These are phyloP conservation scores for Heloderma charlesbogerti DNA, from an alignment of 2,113 vertebrate genomes.

Conservation along the genomic window DNA sequence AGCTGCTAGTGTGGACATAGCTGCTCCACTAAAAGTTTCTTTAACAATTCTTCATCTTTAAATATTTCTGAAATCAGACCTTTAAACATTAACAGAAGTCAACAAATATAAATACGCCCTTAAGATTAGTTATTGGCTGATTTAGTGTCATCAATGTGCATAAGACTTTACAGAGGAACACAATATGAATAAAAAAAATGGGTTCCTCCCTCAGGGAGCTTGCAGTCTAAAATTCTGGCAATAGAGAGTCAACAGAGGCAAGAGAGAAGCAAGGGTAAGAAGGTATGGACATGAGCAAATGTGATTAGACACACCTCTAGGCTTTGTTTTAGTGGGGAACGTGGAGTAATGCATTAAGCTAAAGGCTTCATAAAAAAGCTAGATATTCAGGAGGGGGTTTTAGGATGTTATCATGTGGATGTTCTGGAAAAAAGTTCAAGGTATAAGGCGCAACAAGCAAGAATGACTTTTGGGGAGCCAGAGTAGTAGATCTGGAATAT, in stretches of 20 bases:
- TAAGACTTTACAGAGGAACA: background rate
- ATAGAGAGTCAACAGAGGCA: background rate
- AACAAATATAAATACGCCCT: background rate
- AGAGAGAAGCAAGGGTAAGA: background rate
- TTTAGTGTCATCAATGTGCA: background rate
- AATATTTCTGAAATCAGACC: conserved; percentile 15
- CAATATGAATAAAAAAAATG: background rate
- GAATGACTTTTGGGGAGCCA: no score
- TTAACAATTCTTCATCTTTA: conserved; percentile 3
- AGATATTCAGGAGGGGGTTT: no score
- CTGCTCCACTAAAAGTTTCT: rapidly evolving
- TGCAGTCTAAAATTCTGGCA: background rate
- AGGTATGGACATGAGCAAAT: background rate
- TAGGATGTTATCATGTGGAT: no score
- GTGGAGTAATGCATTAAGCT: no score
- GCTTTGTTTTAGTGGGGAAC: no score
- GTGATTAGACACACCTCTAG: no score
- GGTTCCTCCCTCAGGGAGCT: background rate
- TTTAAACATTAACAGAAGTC: background rate
- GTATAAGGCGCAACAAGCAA: no score
- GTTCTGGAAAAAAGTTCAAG: no score
- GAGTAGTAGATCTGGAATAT: no score
- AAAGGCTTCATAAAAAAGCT: no score
- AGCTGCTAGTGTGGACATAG: rapidly evolving
- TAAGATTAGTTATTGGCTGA: background rate